Conservation (phyloP, 2,888 invertebrate species). For the Sylvicola cinctus region DNA sequence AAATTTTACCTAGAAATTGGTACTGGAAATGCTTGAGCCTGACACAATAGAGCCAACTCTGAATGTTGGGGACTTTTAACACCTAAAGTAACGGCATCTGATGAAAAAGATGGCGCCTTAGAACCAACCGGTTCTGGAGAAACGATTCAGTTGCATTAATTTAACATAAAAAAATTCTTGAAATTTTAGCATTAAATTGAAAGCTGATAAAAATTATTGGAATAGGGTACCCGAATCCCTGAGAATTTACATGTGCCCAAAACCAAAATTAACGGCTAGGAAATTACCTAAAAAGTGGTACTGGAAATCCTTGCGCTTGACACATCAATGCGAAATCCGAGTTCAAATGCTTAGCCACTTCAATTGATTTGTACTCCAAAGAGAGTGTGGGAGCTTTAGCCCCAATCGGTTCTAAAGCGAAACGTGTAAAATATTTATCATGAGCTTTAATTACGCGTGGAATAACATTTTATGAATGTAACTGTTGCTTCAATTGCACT, state of each 20-base stretch:
- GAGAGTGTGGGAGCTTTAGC: slow-evolving; percentile 37
- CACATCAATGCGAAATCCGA: slow-evolving; percentile 37
- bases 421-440: too few species aligned
- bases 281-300: slow-evolving; percentile 45
- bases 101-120: slow-evolving; percentile 43
- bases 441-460: too few species aligned
- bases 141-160: slow-evolving; percentile 4
- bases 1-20: slow-evolving; percentile 42
- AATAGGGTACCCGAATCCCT: background rate
- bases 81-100: slow-evolving; percentile 41
- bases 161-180: too few species aligned
- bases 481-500: too few species aligned
- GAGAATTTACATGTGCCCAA: background rate
- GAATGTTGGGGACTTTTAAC: slow-evolving; percentile 31
- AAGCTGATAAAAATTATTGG: background rate
- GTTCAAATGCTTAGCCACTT: slow-evolving; percentile 25
- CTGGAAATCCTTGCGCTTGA: slow-evolving; percentile 46
- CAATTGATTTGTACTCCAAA: slow-evolving; percentile 35
- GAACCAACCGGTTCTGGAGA: slow-evolving; percentile 37
- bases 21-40: slow-evolving; percentile 49
- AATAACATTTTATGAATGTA: too few species aligned
- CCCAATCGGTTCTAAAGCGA: slow-evolving; percentile 31
- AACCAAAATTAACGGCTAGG: too few species aligned
- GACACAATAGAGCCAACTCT: slow-evolving; percentile 40
- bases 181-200: too few species aligned